Conservation (phyloP, 2,113 vertebrate genomes). For the Cairina moschata region DNA sequence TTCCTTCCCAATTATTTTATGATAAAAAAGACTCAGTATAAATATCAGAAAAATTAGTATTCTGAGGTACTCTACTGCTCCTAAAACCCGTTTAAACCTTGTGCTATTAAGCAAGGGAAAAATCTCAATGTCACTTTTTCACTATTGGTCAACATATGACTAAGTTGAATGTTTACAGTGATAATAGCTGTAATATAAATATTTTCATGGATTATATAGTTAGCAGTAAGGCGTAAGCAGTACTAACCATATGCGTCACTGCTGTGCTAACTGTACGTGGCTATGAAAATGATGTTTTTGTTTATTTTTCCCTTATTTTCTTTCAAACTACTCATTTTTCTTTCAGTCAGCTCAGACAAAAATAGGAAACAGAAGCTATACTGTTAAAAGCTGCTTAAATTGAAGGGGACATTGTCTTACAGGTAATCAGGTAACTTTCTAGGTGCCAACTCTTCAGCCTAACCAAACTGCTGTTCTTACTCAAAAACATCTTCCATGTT, state of each 20-base stretch:
- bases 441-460: neutral
- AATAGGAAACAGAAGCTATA: neutral
- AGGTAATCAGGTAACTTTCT: neutral
- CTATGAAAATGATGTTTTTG: neutral
- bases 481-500: neutral
- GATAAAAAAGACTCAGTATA: neutral
- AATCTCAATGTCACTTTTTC: conserved; percentile 56
- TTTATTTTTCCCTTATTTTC: conserved; percentile 24
- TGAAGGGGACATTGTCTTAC: neutral
- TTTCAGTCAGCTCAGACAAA: neutral
- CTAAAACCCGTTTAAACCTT: conserved; percentile 12
- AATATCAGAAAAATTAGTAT: neutral
- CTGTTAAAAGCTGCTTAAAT: neutral
- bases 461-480: neutral
- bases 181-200: conserved; percentile 57
- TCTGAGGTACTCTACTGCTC: neutral
- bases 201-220: conserved; percentile 60
- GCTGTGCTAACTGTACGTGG: neutral
- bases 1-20: neutral
- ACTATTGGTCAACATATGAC: conserved; percentile 21
- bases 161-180: conserved; percentile 47
- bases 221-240: conserved; percentile 46
- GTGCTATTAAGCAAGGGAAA: neutral
- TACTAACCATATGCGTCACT: neutral
- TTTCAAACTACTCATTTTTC: neutral